phyloP scores from a whole-genome alignment of 2,797 vertebrate genomes.

The Nyctalus aviator region DNA sequence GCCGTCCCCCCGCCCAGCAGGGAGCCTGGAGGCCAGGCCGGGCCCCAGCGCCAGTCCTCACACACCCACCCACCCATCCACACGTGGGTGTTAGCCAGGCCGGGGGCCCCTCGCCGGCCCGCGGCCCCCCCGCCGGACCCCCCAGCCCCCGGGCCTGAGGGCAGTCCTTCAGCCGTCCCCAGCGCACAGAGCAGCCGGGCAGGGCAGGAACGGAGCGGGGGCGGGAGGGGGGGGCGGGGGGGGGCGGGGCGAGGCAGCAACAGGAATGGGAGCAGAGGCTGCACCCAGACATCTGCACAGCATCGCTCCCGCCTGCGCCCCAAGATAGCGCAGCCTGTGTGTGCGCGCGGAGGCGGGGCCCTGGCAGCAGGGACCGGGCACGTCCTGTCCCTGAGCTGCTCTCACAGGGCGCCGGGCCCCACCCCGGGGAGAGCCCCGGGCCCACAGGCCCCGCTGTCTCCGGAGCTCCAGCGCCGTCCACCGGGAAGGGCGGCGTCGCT shows the following conservation, averaged over 20 bases:
- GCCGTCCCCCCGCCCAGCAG: not conserved
- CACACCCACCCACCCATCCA: not conserved
- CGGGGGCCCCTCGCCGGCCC: not conserved
- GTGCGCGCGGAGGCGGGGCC: not conserved
- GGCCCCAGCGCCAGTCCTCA: not conserved
- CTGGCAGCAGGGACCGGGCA: fast-evolving
- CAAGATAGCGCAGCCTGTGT: not conserved
- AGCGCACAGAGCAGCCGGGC: not conserved
- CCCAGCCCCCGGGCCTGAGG: not conserved
- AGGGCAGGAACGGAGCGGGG: too few species aligned
- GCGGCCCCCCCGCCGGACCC: fast-evolving
- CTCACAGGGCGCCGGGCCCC: not conserved
- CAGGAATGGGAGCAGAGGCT: not conserved
- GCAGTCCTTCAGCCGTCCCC: not conserved
- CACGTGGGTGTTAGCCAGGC: not conserved
- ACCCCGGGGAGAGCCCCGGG: fast-evolving
- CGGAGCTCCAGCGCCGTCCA: too few species aligned
- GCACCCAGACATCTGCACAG: conserved; percentile 47
- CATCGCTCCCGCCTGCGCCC: not conserved
- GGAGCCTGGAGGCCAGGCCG: not conserved
- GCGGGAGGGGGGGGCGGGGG: too few species aligned
- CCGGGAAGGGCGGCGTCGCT: not conserved
- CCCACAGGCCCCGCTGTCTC: fast-evolving
- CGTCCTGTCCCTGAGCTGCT: not conserved
- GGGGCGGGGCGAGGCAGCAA: not conserved